phyloP scores from a whole-genome alignment of 2,113 vertebrate species.

The Thalassarche chlororhynchos region DNA sequence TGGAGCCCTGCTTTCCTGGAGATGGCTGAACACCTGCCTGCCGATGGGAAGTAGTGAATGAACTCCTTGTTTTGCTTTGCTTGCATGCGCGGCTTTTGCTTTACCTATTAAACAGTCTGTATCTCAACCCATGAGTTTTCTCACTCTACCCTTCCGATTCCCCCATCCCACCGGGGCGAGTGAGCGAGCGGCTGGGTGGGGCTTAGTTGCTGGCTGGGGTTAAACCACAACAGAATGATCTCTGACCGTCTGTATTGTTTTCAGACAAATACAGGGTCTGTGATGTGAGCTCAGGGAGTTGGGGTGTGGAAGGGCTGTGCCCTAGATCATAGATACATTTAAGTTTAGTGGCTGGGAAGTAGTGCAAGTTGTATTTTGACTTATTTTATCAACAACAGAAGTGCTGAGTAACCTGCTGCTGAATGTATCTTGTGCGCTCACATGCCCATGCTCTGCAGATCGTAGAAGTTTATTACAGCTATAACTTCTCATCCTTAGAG shows the following conservation, averaged over 20 bases:
- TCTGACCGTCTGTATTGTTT: background rate
- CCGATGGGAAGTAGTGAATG: too few relatives aligned
- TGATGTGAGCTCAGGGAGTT: background rate
- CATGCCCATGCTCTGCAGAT: background rate
- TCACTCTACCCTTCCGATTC: too few relatives aligned
- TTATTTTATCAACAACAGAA: background rate
- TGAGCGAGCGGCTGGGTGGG: too few relatives aligned
- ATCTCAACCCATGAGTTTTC: too few relatives aligned
- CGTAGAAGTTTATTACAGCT: background rate
- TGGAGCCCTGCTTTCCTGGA: too few relatives aligned
- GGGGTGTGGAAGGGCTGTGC: background rate
- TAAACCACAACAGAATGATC: background rate
- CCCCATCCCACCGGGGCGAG: too few relatives aligned
- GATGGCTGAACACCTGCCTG: too few relatives aligned
- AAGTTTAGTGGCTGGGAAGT: background rate
- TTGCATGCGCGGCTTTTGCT: too few relatives aligned
- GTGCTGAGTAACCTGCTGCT: background rate
- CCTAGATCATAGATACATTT: background rate
- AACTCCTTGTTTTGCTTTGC: too few relatives aligned
- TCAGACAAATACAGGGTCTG: background rate
- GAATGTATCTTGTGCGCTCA: background rate
- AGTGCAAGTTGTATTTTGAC: background rate
- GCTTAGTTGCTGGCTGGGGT: too few relatives aligned
- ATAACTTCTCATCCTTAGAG: background rate
- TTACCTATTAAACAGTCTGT: too few relatives aligned